These are phyloP conservation scores for Lagodon rhomboides DNA, from an alignment of 2,797 vertebrate genomes.

Conservation along the genomic window DNA sequence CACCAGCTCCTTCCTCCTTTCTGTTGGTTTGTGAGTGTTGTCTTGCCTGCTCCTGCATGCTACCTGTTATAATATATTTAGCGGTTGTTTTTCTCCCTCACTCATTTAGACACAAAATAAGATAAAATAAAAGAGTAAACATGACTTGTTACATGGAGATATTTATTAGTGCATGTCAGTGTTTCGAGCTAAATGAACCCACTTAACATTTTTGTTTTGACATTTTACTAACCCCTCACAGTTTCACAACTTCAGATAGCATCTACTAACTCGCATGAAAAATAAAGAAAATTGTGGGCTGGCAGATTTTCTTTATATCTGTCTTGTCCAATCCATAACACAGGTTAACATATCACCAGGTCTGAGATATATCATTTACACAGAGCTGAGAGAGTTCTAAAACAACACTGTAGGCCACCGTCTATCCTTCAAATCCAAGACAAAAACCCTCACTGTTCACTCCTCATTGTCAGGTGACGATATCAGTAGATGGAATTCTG, in stretches of 20 bases:
- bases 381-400: not conserved
- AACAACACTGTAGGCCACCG: not conserved
- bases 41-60: not conserved
- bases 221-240: conserved; percentile 11
- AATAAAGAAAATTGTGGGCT: conserved; percentile 7
- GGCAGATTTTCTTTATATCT: not conserved
- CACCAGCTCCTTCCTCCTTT: not conserved
- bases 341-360: not conserved
- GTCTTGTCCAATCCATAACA: conserved; percentile 1
- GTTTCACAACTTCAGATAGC: not conserved
- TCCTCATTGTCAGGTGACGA: conserved; percentile 90
- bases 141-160: not conserved
- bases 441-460: conserved; percentile 44
- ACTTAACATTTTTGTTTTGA: conserved; percentile 8
- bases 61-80: not conserved
- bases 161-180: not conserved
- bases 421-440: not conserved
- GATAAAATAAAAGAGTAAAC: not conserved
- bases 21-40: conserved; percentile 6
- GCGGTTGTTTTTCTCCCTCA: conserved; percentile 1
- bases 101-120: not conserved
- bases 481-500: conserved; percentile 98
- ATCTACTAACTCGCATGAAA: not conserved
- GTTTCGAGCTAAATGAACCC: not conserved
- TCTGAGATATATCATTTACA: not conserved